Evolutionary conservation across 2,888 invertebrate species (phyloP).

Genomic region (Adela reaumurella): DNA sequence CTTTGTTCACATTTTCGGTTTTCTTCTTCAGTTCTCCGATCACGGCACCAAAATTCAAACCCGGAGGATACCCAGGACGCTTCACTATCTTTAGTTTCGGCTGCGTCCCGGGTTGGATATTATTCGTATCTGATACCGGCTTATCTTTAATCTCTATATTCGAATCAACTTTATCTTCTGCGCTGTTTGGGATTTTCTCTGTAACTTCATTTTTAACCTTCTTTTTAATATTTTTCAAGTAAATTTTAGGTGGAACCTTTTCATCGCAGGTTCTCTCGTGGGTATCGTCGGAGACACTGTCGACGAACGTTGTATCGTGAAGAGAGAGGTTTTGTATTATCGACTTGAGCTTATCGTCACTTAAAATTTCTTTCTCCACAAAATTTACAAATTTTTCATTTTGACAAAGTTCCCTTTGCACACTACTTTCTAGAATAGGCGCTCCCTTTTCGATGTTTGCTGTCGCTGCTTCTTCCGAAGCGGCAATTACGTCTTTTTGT

Average conservation of each 20-base stretch:
- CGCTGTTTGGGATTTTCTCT: neutral
- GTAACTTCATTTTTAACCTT: conserved; percentile 2
- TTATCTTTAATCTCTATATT: conserved; percentile 5
- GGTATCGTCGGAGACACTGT: too few relatives aligned
- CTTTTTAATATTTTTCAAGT: neutral
- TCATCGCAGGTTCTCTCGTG: too few relatives aligned
- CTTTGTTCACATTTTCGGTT: conserved; percentile 29
- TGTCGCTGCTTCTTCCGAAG: too few relatives aligned
- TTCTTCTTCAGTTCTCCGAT: conserved; percentile 45
- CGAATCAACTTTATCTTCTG: too few relatives aligned
- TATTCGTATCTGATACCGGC: conserved; percentile 5
- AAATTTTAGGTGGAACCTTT: neutral
- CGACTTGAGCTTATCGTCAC: conserved; percentile 42
- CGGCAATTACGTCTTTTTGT: too few relatives aligned
- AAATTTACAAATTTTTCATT: conserved; percentile 43
- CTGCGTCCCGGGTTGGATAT: conserved; percentile 13
- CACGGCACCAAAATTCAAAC: conserved; percentile 42
- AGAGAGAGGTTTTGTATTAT: conserved; percentile 44
- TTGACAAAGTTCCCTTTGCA: conserved; percentile 39
- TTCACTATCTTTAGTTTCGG: conserved; percentile 30
- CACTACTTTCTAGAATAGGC: too few relatives aligned
- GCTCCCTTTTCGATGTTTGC: too few relatives aligned
- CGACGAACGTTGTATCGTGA: neutral
- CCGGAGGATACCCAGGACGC: conserved; percentile 31
- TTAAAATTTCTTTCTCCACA: conserved; percentile 43